Conservation (phyloP, 37 sponge, comb jelly and placozoan species). For the Haliclona indistincta region DNA sequence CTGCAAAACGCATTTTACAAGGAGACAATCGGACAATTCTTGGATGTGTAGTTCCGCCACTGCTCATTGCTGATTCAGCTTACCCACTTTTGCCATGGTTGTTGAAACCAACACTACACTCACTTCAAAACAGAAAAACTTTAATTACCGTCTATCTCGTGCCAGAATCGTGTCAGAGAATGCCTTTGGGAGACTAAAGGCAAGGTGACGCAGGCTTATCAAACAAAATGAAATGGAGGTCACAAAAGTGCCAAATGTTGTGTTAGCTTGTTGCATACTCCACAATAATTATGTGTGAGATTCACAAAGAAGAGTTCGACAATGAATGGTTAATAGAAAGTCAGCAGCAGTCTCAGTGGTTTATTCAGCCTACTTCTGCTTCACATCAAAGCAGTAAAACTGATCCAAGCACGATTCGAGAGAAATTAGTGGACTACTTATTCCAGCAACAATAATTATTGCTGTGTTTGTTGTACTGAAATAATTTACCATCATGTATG, state of each 20-base stretch:
- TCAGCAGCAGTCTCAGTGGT: no score
- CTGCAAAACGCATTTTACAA: background rate
- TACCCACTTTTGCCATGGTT: constrained; percentile 35
- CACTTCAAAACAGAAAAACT: constrained; percentile 1
- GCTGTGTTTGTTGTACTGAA: no score
- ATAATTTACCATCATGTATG: no score
- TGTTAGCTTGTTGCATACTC: constrained; percentile 19
- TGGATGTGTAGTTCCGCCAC: constrained; percentile 4
- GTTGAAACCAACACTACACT: no score
- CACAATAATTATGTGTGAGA: no score
- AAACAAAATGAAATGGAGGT: constrained; percentile 26
- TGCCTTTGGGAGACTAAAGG: constrained; percentile 42
- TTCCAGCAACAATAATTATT: no score
- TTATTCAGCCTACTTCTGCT: no score
- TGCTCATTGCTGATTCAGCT: constrained; percentile 24
- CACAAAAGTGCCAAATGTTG: constrained; percentile 10
- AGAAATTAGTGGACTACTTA: no score
- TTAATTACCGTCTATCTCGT: constrained; percentile 8
- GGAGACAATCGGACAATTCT: background rate
- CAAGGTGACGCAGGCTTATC: constrained; percentile 20
- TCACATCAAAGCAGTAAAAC: no score
- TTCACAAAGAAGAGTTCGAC: no score
- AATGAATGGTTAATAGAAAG: no score
- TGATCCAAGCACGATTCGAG: no score
- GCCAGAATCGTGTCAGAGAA: constrained; percentile 33